Base-by-base conservation (phyloP, 1,140 invertebrate species). In the Ceratina calcarata region DNA sequence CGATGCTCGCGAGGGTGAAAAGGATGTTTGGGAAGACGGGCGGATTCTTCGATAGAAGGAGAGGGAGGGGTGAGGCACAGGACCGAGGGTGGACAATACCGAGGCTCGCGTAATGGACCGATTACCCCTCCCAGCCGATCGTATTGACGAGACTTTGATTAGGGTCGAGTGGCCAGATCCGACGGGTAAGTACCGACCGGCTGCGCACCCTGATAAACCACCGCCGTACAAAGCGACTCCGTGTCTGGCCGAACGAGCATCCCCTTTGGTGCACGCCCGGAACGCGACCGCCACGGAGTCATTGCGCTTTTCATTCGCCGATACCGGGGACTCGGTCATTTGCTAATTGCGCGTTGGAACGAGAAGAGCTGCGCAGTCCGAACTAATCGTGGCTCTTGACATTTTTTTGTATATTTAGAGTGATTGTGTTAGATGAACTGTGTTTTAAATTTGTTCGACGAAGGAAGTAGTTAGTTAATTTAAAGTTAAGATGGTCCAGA, bases 71-170 rank as follows among this genome's bases (percentile, higher is more conserved):
- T 75, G 78, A 69, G 32, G 60, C 78, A n/a, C 15, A 72, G 45
- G 60, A 78, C 13, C 15, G 85, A 88, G 91, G 89, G 89, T 92
- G 90, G 91, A 92, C 91, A 91, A 89, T 88, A 88, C 90, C 86
- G 53, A 76, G 72, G 89, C 86, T 86, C 90, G 86, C 88, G 92
- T 93, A 93, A 93, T 93, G 91, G 92, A 91, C 87, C 92, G 92
- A 93, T 93, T 93, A 93, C 90, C 90, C 91, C 88, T 87, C 89
- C 91, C 88, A 88, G 75, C 82, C 87, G 90, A 92, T 92, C 89
- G 89, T 86, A 92, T 92, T 93, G 91, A 93, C 91, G 91, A 93
- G 92, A 93, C 90, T 93, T 93, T 93, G 92, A 93, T 93, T 93
- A 92, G 92, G 92, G 91, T 92, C 90, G 91, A 92, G 92, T 92